These are phyloP conservation scores for Bicyclus anynana DNA, from an alignment of 1,140 invertebrate species.

Conservation along the genomic window DNA sequence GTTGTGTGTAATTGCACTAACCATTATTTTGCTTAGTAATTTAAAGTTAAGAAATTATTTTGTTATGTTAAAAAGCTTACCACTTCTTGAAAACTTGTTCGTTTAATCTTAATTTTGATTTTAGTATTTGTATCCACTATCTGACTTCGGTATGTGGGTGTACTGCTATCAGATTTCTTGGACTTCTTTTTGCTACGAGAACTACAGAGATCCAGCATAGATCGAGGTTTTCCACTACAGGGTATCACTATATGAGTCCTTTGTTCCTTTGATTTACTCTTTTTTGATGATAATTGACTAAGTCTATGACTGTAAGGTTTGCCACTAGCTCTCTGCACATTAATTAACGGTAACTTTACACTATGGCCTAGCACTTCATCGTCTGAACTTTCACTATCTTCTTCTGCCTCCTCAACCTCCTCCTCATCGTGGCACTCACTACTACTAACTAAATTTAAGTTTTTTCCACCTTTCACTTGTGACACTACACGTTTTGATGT, in stretches of 20 bases:
- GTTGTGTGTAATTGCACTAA: too few species aligned
- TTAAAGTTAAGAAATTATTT: background rate
- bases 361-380: conserved; percentile 66
- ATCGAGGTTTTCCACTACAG: conserved; percentile 73
- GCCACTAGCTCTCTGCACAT: conserved; percentile 62
- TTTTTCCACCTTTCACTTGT: conserved; percentile 73
- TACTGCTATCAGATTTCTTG: conserved; percentile 57
- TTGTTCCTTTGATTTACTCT: conserved; percentile 63
- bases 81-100: conserved; percentile 57
- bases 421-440: conserved; percentile 64
- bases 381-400: conserved; percentile 68
- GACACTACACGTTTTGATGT: conserved; percentile 52
- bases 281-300: conserved; percentile 75
- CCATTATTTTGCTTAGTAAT: too few species aligned
- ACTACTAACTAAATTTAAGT: conserved; percentile 73
- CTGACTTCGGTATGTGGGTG: conserved; percentile 72
- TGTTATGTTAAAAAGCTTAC: conserved; percentile 37
- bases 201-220: conserved; percentile 71
- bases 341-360: conserved; percentile 70
- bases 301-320: conserved; percentile 77
- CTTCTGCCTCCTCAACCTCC: conserved; percentile 38
- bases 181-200: conserved; percentile 72
- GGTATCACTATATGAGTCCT: conserved; percentile 66
- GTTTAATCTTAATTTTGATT: conserved; percentile 73
- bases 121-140: conserved; percentile 69